Evolutionary conservation across 2,797 vertebrate species (phyloP).

Genomic region (Crenichthys baileyi): DNA sequence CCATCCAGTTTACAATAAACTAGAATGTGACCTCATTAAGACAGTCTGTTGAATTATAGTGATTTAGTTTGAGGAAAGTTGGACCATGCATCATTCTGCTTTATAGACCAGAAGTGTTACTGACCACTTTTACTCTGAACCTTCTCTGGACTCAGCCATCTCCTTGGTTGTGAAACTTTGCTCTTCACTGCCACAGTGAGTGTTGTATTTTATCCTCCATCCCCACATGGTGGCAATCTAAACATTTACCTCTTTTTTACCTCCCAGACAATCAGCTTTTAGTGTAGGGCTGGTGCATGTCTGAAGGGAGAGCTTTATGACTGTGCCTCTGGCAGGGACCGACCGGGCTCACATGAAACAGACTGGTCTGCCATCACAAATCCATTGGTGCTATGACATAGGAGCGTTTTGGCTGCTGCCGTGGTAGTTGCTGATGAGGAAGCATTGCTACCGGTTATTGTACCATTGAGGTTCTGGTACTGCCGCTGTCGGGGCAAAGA

Average conservation of each 20-base stretch:
- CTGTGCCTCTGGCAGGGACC: slow-evolving; percentile 88
- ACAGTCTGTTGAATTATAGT: neutral
- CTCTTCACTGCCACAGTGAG: neutral
- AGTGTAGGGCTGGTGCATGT: neutral
- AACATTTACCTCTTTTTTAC: no score
- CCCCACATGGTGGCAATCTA: neutral
- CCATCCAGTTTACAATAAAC: neutral
- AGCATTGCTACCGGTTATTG: slow-evolving; percentile 67
- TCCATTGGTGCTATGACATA: slow-evolving; percentile 77
- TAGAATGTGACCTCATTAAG: neutral
- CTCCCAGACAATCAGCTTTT: neutral
- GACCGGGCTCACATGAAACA: slow-evolving; percentile 77
- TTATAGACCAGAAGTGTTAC: no score
- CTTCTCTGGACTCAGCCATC: neutral
- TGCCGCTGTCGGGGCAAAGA: slow-evolving; percentile 63
- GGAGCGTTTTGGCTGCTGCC: slow-evolving; percentile 74
- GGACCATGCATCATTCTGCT: no score
- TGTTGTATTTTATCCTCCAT: neutral
- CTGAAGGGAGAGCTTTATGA: slow-evolving; percentile 65
- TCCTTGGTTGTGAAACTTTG: no score
- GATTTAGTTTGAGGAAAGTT: neutral
- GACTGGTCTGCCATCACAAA: slow-evolving; percentile 44
- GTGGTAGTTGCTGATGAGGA: slow-evolving; percentile 33
- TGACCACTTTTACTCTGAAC: neutral
- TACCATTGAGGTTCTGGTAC: slow-evolving; percentile 88